phyloP scores from a whole-genome alignment of 2,113 vertebrate species.

The Stigmatopora argus region DNA sequence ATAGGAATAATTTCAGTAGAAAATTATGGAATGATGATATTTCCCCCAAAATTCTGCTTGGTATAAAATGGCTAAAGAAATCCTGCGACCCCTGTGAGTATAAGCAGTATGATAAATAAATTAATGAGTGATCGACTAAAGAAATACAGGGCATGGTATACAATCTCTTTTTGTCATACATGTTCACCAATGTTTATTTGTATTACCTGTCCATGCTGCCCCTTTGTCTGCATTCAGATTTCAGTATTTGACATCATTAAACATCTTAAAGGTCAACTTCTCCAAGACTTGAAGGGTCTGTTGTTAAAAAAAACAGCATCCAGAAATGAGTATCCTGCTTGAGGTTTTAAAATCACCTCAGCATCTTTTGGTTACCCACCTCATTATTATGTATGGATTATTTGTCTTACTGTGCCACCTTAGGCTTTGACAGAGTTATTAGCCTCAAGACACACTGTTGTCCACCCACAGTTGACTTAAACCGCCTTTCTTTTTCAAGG shows the following conservation, averaged over 20 bases:
- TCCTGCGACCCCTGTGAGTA: too few relatives aligned
- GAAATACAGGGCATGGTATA: not conserved
- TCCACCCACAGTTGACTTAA: constrained; percentile 45
- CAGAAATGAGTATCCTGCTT: constrained; percentile 37
- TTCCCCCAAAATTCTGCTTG: constrained; percentile 1
- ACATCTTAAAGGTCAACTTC: constrained; percentile 59
- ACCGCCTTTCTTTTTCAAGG: constrained; percentile 24
- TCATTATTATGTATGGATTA: constrained; percentile 54
- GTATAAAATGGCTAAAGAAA: constrained; percentile 9
- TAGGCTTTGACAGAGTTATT: constrained; percentile 53
- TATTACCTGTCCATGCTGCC: constrained; percentile 26
- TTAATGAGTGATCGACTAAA: too few relatives aligned
- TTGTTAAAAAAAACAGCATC: constrained; percentile 52
- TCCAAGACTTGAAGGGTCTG: constrained; percentile 43
- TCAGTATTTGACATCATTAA: constrained; percentile 49
- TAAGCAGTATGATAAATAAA: too few relatives aligned
- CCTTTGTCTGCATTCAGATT: constrained; percentile 42
- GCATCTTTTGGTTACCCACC: constrained; percentile 17
- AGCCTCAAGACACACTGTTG: constrained; percentile 52
- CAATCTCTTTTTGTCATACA: not conserved
- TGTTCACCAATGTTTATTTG: constrained; percentile 26
- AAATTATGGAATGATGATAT: constrained; percentile 17
- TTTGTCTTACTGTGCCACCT: constrained; percentile 47
- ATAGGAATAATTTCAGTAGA: constrained; percentile 38
- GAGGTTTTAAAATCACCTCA: constrained; percentile 23